Evolutionary conservation across 2,113 vertebrate species (phyloP).

Genomic region (Setophaga coronata): DNA sequence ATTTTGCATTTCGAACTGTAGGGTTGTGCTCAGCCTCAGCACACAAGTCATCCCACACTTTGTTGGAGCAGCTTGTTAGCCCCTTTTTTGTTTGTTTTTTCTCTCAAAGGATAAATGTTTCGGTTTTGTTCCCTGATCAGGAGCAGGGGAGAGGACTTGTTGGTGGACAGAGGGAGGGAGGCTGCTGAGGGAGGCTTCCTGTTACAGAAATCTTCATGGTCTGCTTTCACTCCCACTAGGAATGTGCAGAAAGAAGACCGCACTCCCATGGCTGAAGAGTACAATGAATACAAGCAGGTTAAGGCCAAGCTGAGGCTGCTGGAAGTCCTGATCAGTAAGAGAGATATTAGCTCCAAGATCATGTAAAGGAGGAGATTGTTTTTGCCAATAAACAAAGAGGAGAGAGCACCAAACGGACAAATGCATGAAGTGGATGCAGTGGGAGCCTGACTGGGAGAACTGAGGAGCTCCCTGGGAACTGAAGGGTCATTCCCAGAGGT

Average conservation of each 20-base stretch:
- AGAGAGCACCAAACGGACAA: not conserved
- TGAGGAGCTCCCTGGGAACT: constrained; percentile 24
- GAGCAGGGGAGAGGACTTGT: not conserved
- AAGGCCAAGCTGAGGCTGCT: constrained; percentile 94
- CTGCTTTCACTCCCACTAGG: constrained; percentile 67
- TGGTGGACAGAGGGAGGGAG: not conserved
- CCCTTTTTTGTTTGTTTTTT: too few species aligned
- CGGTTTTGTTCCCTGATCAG: not conserved
- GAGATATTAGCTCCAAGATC: constrained; percentile 80
- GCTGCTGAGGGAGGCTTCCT: not conserved
- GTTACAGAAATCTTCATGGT: not conserved
- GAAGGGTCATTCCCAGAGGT: not conserved
- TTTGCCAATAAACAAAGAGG: constrained; percentile 1
- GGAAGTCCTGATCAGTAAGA: constrained; percentile 97
- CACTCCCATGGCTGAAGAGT: constrained; percentile 88
- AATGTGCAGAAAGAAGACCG: constrained; percentile 96
- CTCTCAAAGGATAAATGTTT: not conserved
- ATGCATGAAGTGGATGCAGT: not conserved
- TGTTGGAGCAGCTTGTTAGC: not conserved
- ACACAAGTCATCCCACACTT: accelerated
- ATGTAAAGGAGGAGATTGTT: constrained; percentile 49
- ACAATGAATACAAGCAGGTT: constrained; percentile 94
- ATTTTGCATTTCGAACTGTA: not conserved
- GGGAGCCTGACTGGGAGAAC: not conserved
- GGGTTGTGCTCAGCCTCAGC: not conserved